These are phyloP conservation scores for Meliscaeva auricollis DNA, from an alignment of 2,888 invertebrate species.

Conservation along the genomic window DNA sequence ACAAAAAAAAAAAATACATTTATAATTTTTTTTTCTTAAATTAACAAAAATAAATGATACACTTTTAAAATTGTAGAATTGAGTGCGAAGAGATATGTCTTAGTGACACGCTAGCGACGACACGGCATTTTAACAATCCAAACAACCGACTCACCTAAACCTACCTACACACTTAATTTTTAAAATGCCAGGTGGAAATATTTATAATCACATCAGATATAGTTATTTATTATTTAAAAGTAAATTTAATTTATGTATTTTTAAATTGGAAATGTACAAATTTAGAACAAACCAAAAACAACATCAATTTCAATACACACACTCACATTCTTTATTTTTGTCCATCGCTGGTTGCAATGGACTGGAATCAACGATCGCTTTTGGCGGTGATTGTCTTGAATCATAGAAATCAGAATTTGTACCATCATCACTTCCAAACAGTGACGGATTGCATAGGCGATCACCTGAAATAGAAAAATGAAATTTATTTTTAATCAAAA, in stretches of 20 bases:
- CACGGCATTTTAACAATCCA: too few relatives aligned
- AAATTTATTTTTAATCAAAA: too few relatives aligned
- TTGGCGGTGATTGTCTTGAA: constrained; percentile 90
- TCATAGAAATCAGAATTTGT: constrained; percentile 83
- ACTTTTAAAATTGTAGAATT: constrained; percentile 42
- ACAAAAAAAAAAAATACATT: background rate
- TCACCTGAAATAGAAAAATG: constrained; percentile 79
- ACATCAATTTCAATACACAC: background rate
- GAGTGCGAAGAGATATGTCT: constrained; percentile 51
- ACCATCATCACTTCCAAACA: constrained; percentile 83
- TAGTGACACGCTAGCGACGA: too few relatives aligned
- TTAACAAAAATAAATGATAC: constrained; percentile 57
- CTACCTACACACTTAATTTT: background rate
- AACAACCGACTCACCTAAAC: constrained; percentile 35
- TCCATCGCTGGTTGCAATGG: constrained; percentile 97
- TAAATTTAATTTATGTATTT: constrained; percentile 16
- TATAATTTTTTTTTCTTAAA: background rate
- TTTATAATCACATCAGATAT: constrained; percentile 54
- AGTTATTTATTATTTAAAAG: constrained; percentile 44
- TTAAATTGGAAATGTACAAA: background rate
- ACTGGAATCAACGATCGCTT: constrained; percentile 96
- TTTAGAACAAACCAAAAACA: constrained; percentile 9
- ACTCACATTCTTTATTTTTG: constrained; percentile 99
- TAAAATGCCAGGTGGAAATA: constrained; percentile 61
- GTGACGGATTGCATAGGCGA: constrained; percentile 82